Evolutionary conservation across 2,113 vertebrate genomes (phyloP), one percentile per base, ranked within the genome.

Genomic region (Proterorhinus semilunaris): DNA sequence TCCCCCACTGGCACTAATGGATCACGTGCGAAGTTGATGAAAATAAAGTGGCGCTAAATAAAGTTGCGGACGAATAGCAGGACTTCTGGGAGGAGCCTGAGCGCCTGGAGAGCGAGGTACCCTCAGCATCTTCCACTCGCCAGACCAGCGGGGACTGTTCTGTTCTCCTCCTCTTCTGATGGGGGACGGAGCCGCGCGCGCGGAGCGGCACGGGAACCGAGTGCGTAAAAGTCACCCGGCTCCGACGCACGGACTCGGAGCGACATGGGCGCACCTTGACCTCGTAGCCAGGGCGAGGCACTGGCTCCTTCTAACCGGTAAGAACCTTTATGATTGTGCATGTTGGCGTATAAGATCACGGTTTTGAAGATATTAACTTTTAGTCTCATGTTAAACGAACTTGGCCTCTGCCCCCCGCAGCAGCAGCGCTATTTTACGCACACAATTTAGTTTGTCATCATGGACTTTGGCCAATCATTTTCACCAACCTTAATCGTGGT

Each of bases 21-120:
- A 55, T 74, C 71, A 42, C 36, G 63, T 8, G 61, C 57, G 50
- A 59, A 48, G 51, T 42, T 49, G 68, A 10, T n/a, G 59, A 73
- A 70, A 86, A 83, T 83, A 76, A 82, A 73, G 81, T 82, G 72
- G 55, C 62, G 73, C 58, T 73, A 82, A 84, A 89, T 72, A 80
- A 85, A 87, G 75, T 83, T 87, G 74, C 87, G 62, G 69, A 79
- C 89, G 89, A 91, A 92, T 90, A 59, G 86, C 78, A 78, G 65
- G 80, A 83, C 69, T 74, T 89, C 77, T 88, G 92, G 93, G 92
- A 90, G 93, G 93, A 92, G 93, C 84, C 73, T 83, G 66, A 64
- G 61, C 62, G 75, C 61, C 75, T 62, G 74, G 80, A 69, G 78
- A 72, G 62, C 68, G 83, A 82, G 78, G 85, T 85, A 83, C 73